A percentile compares a stretch with the other conserved stretches of the same genome.
phyloP scores from a whole-genome alignment of 2,797 vertebrate genomes.

The Sebastes itinus region DNA sequence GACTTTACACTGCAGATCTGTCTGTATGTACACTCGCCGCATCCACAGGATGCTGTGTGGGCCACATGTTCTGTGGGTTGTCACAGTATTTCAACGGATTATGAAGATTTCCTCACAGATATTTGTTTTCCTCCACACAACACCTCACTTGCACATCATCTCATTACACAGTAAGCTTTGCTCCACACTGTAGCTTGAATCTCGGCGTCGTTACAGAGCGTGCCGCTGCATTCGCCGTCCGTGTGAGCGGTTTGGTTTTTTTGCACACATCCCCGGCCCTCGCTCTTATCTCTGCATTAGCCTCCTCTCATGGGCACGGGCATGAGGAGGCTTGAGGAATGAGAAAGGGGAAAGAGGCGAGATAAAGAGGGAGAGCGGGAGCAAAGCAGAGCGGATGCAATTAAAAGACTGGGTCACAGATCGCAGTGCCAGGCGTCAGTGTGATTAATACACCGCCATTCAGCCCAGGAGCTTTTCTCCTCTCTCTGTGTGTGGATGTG shows the following conservation, averaged over 20 bases:
- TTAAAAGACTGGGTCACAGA: conserved; percentile 84
- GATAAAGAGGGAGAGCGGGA: conserved; percentile 76
- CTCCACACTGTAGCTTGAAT: neutral
- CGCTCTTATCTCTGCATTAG: conserved; percentile 72
- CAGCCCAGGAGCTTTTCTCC: conserved; percentile 71
- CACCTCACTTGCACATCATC: conserved; percentile 7
- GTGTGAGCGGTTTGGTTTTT: conserved; percentile 12
- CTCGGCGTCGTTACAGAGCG: neutral
- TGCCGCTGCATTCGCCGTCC: conserved; percentile 6
- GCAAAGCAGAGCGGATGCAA: conserved; percentile 81
- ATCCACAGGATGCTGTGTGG: neutral
- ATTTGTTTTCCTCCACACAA: conserved; percentile 12
- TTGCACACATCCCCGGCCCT: conserved; percentile 42
- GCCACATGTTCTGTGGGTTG: conserved; percentile 11
- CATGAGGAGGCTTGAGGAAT: conserved; percentile 65
- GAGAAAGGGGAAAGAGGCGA: conserved; percentile 60
- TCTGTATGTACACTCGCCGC: neutral
- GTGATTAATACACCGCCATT: conserved; percentile 77
- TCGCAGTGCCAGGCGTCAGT: conserved; percentile 74
- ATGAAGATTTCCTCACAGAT: conserved; percentile 29
- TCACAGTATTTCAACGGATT: conserved; percentile 31
- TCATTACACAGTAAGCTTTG: neutral
- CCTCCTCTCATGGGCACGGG: conserved; percentile 58
- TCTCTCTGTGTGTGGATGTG: neutral
- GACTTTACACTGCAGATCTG: conserved; percentile 21